phyloP scores from a whole-genome alignment of 2,113 vertebrate genomes.

The Rostratula benghalensis region DNA sequence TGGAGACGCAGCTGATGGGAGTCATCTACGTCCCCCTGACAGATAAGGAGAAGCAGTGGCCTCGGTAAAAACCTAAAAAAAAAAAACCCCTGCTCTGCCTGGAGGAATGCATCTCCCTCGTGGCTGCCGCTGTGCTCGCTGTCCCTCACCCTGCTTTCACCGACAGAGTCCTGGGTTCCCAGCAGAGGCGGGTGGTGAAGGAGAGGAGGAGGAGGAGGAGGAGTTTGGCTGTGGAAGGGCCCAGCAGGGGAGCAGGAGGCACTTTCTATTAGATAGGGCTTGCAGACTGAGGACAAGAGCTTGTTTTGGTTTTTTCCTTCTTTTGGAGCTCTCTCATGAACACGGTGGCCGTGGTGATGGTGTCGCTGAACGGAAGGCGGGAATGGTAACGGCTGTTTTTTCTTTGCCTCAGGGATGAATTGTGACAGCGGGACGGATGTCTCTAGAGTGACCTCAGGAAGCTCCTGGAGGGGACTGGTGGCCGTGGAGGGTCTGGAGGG shows the following conservation, averaged over 20 bases:
- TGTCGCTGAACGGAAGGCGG: neutral
- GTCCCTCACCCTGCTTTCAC: neutral
- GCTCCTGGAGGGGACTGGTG: neutral
- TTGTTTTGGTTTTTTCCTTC: neutral
- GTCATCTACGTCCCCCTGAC: conserved; percentile 90
- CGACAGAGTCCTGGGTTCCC: neutral
- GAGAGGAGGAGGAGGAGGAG: neutral
- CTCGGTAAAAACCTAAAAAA: too few species aligned
- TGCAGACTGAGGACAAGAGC: neutral
- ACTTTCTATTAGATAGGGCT: neutral
- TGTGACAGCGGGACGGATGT: conserved; percentile 38
- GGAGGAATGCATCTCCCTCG: neutral
- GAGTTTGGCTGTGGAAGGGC: neutral
- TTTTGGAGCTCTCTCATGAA: neutral
- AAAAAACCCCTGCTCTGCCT: neutral
- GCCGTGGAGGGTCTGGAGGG: neutral
- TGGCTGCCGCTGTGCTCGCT: neutral
- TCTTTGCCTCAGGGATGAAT: conserved; percentile 67
- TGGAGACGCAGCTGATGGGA: conserved; percentile 86
- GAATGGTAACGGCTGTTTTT: conserved; percentile 39
- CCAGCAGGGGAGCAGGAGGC: neutral
- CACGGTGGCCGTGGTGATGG: fast-evolving
- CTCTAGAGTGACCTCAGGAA: conserved; percentile 22
- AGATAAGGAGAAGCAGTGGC: conserved; percentile 86
- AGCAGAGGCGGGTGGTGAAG: neutral